A percentile compares a stretch with the other conserved stretches of the same genome.
phyloP scores from a whole-genome alignment of 2,113 vertebrate genomes.

The Microtus montanus region DNA sequence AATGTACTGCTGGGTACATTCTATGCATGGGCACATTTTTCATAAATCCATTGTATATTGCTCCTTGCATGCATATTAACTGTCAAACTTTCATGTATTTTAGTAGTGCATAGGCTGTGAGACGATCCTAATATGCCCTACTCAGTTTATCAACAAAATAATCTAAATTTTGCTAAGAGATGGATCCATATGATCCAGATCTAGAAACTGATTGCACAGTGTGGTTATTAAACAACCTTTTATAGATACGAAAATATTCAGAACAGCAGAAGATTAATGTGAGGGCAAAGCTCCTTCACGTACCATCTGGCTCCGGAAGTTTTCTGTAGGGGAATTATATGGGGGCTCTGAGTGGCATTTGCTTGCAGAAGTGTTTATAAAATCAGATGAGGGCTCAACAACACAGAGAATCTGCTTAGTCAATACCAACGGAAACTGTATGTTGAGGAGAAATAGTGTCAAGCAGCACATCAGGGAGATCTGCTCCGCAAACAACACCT shows the following conservation, averaged over 20 bases:
- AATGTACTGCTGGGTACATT: neutral
- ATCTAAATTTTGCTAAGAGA: conserved; percentile 2
- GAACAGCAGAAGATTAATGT: neutral
- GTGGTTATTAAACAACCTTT: conserved; percentile 9
- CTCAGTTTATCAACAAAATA: neutral
- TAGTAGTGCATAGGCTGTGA: neutral
- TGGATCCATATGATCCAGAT: neutral
- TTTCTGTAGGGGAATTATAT: conserved; percentile 25
- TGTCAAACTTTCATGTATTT: conserved; percentile 1
- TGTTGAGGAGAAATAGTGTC: conserved; percentile 10
- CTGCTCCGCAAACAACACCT: neutral
- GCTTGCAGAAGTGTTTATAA: conserved; percentile 33
- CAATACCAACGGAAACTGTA: neutral
- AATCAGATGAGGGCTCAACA: neutral
- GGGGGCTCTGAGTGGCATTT: neutral
- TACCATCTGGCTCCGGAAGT: conserved; percentile 1
- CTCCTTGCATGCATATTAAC: neutral
- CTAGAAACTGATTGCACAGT: neutral
- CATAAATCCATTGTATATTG: neutral
- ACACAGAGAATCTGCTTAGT: conserved; percentile 1
- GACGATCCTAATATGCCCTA: neutral
- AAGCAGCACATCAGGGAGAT: neutral
- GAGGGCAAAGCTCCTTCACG: neutral
- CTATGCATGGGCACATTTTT: neutral
- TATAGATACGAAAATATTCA: neutral